These are phyloP conservation scores for Dermatemys mawii DNA, from an alignment of 2,113 vertebrate genomes.

Conservation along the genomic window DNA sequence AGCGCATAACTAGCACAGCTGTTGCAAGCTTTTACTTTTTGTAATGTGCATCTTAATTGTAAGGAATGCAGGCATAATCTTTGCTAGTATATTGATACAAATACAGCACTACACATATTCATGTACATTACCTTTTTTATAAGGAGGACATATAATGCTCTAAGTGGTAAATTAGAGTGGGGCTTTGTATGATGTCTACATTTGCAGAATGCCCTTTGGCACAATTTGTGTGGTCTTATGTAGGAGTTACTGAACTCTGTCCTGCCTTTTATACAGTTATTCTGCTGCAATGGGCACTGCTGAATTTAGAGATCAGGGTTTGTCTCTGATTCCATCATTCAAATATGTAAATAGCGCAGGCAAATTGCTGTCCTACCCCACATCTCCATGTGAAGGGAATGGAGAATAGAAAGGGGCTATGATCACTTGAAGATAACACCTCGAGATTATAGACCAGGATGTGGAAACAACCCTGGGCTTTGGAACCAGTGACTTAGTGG, in stretches of 20 bases:
- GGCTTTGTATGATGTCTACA: fast-evolving
- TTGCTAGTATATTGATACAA: not conserved
- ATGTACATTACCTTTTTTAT: fast-evolving
- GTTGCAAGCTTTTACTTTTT: not conserved
- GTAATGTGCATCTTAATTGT: fast-evolving
- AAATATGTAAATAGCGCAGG: fast-evolving
- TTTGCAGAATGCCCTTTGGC: not conserved
- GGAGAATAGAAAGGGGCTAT: no score
- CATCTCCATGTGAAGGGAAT: fast-evolving
- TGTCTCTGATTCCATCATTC: fast-evolving
- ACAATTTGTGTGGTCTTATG: not conserved
- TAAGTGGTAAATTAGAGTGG: fast-evolving
- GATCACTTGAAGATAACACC: not conserved
- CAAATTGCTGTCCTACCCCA: not conserved
- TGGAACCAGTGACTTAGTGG: not conserved
- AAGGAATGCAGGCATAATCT: not conserved
- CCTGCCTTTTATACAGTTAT: fast-evolving
- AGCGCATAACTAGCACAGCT: not conserved
- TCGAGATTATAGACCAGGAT: fast-evolving
- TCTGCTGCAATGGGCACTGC: not conserved
- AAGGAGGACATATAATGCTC: fast-evolving
- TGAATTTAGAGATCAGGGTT: not conserved
- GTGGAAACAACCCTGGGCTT: not conserved
- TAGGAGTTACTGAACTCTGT: fast-evolving
- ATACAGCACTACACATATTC: fast-evolving